Conservation (phyloP, 2,888 invertebrate genomes). For the Hyposoter dolosus region DNA sequence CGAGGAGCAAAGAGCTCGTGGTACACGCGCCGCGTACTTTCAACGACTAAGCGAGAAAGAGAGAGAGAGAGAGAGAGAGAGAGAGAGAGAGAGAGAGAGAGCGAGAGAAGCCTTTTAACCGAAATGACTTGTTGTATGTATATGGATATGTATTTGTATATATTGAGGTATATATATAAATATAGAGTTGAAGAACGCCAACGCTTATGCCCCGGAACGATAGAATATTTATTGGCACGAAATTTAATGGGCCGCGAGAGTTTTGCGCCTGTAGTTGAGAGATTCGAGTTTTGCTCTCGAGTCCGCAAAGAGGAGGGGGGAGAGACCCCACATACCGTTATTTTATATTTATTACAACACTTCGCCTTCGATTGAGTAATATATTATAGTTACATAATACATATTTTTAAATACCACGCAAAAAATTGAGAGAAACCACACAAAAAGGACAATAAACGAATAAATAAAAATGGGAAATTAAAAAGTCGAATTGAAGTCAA, state of each 20-base stretch:
- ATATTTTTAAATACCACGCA: background rate
- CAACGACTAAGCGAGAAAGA: conserved; percentile 16
- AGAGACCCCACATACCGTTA: conserved; percentile 24
- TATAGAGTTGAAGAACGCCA: conserved; percentile 78
- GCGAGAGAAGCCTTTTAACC: conserved; percentile 81
- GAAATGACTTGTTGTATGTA: conserved; percentile 80
- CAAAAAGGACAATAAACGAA: background rate
- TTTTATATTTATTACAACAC: conserved; percentile 52
- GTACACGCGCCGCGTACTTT: conserved; percentile 22
- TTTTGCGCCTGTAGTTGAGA: conserved; percentile 48
- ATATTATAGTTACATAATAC: conserved; percentile 15
- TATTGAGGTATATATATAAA: background rate
- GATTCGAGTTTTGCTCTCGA: conserved; percentile 46
- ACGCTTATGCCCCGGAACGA: conserved; percentile 81
- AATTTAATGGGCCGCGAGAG: conserved; percentile 77
- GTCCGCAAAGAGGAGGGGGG: background rate
- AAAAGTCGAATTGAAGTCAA: background rate
- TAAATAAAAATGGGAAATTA: background rate
- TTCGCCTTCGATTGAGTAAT: conserved; percentile 50
- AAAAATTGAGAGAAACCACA: background rate
- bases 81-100: conserved; percentile 56
- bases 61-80: conserved; percentile 58
- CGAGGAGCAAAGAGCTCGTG: conserved; percentile 21
- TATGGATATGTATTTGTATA: conserved; percentile 12
- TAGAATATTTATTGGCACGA: conserved; percentile 82